These are phyloP conservation scores for Drymonia ruficornis DNA, from an alignment of 2,888 invertebrate species.

Conservation along the genomic window DNA sequence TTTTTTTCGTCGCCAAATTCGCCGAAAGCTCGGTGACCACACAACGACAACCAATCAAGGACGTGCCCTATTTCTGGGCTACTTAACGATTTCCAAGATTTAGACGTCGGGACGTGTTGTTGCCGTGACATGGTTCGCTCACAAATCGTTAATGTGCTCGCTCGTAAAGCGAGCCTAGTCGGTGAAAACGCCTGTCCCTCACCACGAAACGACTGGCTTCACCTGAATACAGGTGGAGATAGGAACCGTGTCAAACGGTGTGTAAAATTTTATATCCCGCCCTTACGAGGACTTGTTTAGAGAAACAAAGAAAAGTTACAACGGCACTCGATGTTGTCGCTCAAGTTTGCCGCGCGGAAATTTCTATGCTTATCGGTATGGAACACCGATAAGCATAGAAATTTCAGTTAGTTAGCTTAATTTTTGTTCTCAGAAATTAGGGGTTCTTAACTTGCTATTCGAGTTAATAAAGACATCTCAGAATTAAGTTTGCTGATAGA, in stretches of 20 bases:
- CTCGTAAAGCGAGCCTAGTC: slow-evolving; percentile 44
- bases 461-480: not conserved
- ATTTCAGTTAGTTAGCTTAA: not conserved
- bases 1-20: not conserved
- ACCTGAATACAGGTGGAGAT: slow-evolving; percentile 25
- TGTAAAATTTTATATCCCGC: slow-evolving; percentile 15
- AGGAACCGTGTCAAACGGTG: slow-evolving; percentile 20
- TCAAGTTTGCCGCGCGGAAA: slow-evolving; percentile 9
- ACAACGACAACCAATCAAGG: slow-evolving; percentile 29
- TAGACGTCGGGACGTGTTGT: slow-evolving; percentile 28
- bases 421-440: not conserved
- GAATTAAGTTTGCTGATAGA: too few relatives aligned
- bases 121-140: slow-evolving; percentile 38
- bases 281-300: slow-evolving; percentile 12
- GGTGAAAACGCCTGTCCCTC: slow-evolving; percentile 28
- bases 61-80: slow-evolving; percentile 28
- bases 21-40: not conserved
- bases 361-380: slow-evolving; percentile 11
- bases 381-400: too few relatives aligned
- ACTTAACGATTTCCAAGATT: slow-evolving; percentile 25
- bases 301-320: slow-evolving; percentile 18
- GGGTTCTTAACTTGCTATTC: not conserved
- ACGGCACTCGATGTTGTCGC: not conserved
- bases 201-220: slow-evolving; percentile 34
- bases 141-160: slow-evolving; percentile 36